These are phyloP conservation scores for Rafetus swinhoei DNA, from an alignment of 2,113 vertebrate species.

Conservation along the genomic window DNA sequence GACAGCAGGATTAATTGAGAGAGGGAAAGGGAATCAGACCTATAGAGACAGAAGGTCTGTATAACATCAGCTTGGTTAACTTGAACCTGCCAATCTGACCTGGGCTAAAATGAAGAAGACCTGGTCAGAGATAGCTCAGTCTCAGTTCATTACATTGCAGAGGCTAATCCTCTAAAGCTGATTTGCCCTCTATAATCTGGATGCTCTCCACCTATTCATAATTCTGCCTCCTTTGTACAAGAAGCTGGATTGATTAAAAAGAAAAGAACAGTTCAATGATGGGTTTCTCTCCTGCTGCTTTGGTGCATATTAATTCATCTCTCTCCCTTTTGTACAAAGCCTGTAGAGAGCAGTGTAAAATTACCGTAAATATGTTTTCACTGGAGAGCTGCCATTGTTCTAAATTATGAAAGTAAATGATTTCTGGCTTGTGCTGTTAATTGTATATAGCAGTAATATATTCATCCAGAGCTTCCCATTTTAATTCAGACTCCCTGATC, in stretches of 20 bases:
- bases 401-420: constrained; percentile 35
- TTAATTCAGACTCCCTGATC: constrained; percentile 48
- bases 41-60: neutral
- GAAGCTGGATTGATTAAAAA: constrained; percentile 49
- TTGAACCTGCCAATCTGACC: constrained; percentile 24
- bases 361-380: constrained; percentile 53
- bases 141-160: neutral
- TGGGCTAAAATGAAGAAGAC: constrained; percentile 26
- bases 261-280: constrained; percentile 49
- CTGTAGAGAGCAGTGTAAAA: constrained; percentile 39
- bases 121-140: neutral
- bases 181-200: constrained; percentile 13
- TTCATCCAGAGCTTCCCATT: constrained; percentile 39
- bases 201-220: constrained; percentile 7
- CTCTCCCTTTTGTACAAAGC: constrained; percentile 27
- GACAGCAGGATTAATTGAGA: neutral
- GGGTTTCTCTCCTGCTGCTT: constrained; percentile 20
- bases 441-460: constrained; percentile 29
- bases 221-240: constrained; percentile 38
- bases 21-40: constrained; percentile 1
- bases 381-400: constrained; percentile 38
- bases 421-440: constrained; percentile 50
- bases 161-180: neutral
- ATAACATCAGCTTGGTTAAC: neutral
- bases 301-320: constrained; percentile 46